phyloP scores from a whole-genome alignment of 2,113 vertebrate species.

The Lepisosteus osseus region DNA sequence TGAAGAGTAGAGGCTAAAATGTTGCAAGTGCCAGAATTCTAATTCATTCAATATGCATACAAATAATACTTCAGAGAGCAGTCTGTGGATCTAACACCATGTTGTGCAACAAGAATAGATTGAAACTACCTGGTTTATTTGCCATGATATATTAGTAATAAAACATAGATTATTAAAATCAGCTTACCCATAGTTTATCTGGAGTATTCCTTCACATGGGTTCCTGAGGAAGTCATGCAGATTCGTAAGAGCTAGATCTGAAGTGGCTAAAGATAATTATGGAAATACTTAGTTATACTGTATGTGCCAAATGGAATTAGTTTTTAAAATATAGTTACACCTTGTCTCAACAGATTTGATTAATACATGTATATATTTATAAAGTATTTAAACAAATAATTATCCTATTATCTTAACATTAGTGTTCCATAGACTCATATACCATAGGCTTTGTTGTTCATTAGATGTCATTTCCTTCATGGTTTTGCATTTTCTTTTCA shows the following conservation, averaged over 20 bases:
- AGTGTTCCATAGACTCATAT: no score
- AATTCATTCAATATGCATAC: constrained; percentile 66
- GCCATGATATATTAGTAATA: constrained; percentile 25
- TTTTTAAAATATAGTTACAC: no score
- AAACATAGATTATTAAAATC: constrained; percentile 25
- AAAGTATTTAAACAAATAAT: no score
- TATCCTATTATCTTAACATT: no score
- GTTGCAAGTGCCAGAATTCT: constrained; percentile 55
- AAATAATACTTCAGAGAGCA: constrained; percentile 34
- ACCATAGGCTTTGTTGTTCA: no score
- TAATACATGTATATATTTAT: no score
- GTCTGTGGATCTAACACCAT: neutral
- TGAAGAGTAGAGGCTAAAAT: constrained; percentile 25
- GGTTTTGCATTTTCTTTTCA: no score
- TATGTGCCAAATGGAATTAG: no score
- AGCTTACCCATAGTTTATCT: constrained; percentile 21
- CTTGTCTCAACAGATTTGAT: no score
- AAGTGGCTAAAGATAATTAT: constrained; percentile 29
- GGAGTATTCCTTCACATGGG: constrained; percentile 25
- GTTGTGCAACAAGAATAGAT: constrained; percentile 13
- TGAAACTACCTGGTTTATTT: constrained; percentile 24
- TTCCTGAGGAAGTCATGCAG: constrained; percentile 10
- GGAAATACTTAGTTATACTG: constrained; percentile 5
- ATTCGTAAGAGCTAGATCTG: constrained; percentile 17
- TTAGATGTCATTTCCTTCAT: no score